These are phyloP conservation scores for Sepiola atlantica DNA, from an alignment of 2,888 invertebrate genomes.

Conservation along the genomic window DNA sequence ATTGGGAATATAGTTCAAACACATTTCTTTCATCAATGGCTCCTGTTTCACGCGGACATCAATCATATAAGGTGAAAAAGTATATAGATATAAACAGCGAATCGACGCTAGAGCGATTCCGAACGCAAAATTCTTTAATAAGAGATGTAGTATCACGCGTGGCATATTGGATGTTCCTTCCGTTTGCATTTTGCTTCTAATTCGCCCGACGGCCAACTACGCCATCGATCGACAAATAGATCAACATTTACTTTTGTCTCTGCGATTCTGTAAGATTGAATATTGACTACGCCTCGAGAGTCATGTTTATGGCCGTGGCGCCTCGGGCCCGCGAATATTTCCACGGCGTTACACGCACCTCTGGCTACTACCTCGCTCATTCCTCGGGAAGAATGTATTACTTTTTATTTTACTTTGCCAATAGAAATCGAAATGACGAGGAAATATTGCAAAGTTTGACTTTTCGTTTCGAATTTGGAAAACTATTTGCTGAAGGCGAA, in stretches of 20 bases:
- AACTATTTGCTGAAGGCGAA: neutral
- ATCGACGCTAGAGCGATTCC: neutral
- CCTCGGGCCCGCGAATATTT: neutral
- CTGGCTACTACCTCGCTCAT: neutral
- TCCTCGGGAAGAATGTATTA: neutral
- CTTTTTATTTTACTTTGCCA: neutral
- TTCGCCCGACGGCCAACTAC: neutral
- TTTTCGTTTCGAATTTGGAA: neutral
- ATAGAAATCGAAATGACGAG: slow-evolving; percentile 32
- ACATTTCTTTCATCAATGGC: too few species aligned
- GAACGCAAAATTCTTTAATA: neutral
- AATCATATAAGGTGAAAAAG: too few species aligned
- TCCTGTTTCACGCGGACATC: too few species aligned
- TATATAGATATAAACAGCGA: neutral
- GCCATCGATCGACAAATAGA: slow-evolving; percentile 8
- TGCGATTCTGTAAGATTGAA: slow-evolving; percentile 20
- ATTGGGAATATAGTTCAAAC: too few species aligned
- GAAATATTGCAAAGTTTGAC: slow-evolving; percentile 13
- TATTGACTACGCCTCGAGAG: neutral
- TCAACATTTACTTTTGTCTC: slow-evolving; percentile 32
- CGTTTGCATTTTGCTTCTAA: slow-evolving; percentile 32
- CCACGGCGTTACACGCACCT: neutral
- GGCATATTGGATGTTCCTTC: neutral
- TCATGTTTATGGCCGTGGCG: neutral
- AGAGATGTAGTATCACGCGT: neutral